Percentiles rank a stretch among this genome's conserved stretches.
phyloP scores from a whole-genome alignment of 2,113 vertebrate genomes.

The Notarius lentiginosus region DNA sequence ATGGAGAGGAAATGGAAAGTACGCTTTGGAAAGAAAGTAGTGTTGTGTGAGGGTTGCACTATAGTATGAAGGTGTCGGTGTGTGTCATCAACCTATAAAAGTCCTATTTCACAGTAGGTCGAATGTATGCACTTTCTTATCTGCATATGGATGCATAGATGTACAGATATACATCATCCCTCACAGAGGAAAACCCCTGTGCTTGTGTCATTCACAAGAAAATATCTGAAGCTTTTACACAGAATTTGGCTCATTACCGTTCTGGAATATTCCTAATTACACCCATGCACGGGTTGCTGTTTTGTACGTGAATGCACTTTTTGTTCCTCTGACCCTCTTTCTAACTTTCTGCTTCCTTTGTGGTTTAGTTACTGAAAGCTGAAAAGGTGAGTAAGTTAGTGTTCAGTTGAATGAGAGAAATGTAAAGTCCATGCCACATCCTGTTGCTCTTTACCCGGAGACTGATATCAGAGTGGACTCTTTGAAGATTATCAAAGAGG shows the following conservation, averaged over 20 bases:
- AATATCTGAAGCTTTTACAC: background rate
- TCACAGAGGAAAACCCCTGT: slow-evolving; percentile 21
- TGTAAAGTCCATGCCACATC: background rate
- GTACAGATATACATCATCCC: slow-evolving; percentile 20
- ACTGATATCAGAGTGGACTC: background rate
- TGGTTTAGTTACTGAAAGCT: slow-evolving; percentile 1
- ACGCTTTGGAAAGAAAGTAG: slow-evolving; percentile 46
- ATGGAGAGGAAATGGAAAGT: slow-evolving; percentile 71
- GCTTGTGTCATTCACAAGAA: slow-evolving; percentile 1
- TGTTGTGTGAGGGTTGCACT: slow-evolving; percentile 24
- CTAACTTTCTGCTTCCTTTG: slow-evolving; percentile 24
- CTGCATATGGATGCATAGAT: slow-evolving; percentile 19
- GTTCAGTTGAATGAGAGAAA: background rate
- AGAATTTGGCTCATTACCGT: background rate
- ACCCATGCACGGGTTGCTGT: slow-evolving; percentile 11
- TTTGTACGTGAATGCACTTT: slow-evolving; percentile 21
- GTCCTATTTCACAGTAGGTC: background rate
- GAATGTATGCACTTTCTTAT: background rate
- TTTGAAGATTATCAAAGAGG: background rate
- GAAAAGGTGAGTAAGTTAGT: background rate
- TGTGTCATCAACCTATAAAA: slow-evolving; percentile 29
- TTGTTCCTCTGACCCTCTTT: slow-evolving; percentile 25
- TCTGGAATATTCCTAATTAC: slow-evolving; percentile 19
- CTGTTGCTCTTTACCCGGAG: background rate
- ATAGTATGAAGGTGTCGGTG: slow-evolving; percentile 26